A percentile compares a stretch with the other conserved stretches of the same genome.
Conservation (phyloP, 2,113 vertebrate species). For the Balaenoptera acutorostrata region DNA sequence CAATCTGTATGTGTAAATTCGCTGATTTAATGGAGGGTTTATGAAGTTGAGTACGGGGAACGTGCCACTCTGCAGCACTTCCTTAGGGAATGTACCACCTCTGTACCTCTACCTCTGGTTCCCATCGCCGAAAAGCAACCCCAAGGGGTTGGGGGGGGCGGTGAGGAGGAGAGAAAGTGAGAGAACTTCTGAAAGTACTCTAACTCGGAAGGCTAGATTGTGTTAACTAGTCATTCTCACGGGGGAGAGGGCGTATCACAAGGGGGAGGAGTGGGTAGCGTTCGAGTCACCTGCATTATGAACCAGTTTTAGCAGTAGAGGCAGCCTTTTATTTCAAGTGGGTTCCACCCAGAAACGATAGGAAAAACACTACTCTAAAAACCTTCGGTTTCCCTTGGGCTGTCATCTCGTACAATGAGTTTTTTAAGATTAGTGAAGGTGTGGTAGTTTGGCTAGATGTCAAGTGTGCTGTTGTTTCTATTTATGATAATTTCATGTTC, state of each 20-base stretch:
- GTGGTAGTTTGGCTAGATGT: background rate
- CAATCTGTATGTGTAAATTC: fast-evolving
- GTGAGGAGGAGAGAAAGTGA: background rate
- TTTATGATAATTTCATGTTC: constrained; percentile 3
- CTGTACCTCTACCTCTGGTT: background rate
- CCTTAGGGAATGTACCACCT: background rate
- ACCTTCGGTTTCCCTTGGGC: background rate
- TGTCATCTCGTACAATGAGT: background rate
- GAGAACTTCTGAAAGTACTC: background rate
- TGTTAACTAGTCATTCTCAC: fast-evolving
- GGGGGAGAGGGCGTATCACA: fast-evolving
- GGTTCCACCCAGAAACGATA: background rate
- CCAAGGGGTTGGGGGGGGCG: too few species aligned
- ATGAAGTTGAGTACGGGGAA: background rate
- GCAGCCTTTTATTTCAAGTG: background rate
- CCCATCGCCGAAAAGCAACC: background rate
- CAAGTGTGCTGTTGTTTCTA: background rate
- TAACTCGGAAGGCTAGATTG: too few species aligned
- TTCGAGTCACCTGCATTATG: background rate
- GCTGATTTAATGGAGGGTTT: fast-evolving
- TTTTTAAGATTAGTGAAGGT: constrained; percentile 24
- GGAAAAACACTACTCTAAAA: background rate
- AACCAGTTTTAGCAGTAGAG: background rate
- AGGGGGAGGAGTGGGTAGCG: too few species aligned
- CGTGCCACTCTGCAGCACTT: background rate